phyloP scores from a whole-genome alignment of 2,113 vertebrate genomes.

The Erythrocercus mccallii region DNA sequence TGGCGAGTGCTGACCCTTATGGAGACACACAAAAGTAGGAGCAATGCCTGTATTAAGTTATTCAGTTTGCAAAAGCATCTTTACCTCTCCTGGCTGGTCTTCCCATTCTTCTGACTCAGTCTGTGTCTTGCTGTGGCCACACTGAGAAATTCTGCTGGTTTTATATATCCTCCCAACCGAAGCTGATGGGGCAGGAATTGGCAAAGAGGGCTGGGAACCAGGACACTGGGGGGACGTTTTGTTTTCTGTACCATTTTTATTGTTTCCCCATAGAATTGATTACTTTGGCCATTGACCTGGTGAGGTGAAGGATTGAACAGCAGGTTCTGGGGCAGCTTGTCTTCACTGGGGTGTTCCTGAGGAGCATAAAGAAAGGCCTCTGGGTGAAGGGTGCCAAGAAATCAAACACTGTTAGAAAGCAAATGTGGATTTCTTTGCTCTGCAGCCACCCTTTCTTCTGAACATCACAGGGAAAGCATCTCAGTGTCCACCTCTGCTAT shows the following conservation, averaged over 20 bases:
- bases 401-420: neutral
- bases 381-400: neutral
- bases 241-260: neutral
- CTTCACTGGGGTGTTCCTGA: neutral
- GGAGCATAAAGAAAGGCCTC: conserved; percentile 11
- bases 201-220: neutral
- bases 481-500: rapidly evolving
- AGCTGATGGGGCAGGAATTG: neutral
- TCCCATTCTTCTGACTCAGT: neutral
- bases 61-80: neutral
- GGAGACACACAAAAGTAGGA: neutral
- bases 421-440: neutral
- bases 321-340: conserved; percentile 41
- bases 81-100: conserved; percentile 23
- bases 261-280: neutral
- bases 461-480: neutral
- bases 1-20: neutral
- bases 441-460: neutral
- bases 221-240: neutral
- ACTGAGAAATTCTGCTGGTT: neutral
- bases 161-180: neutral
- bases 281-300: neutral
- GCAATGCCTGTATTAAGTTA: neutral
- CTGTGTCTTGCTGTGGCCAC: neutral
- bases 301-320: neutral